A percentile compares a stretch with the other conserved stretches of the same genome.
Evolutionary conservation across 1,140 invertebrate genomes (phyloP).

Genomic region (Harlomillsia oculata): DNA sequence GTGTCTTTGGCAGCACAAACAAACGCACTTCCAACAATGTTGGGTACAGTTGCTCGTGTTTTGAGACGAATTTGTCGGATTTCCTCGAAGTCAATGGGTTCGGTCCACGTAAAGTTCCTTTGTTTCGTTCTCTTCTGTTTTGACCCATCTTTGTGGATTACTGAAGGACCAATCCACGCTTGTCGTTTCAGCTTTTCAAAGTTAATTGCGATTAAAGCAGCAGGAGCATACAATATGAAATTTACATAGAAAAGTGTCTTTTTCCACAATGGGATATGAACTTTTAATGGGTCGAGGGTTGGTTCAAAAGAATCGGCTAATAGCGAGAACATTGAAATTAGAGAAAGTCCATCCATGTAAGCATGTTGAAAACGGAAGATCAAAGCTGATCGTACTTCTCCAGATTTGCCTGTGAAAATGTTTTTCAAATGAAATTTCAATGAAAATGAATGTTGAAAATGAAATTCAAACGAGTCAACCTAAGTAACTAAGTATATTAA

Average conservation of each 20-base stretch:
- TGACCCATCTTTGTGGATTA: too few species aligned
- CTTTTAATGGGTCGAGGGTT: slow-evolving; percentile 1
- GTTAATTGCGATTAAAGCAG: not conserved
- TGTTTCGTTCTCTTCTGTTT: too few species aligned
- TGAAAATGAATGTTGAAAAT: not conserved
- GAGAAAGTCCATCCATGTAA: slow-evolving; percentile 10
- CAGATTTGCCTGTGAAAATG: slow-evolving; percentile 1
- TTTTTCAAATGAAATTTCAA: not conserved
- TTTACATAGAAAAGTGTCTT: slow-evolving; percentile 6
- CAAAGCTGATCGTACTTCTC: not conserved
- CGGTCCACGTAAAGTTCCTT: slow-evolving; percentile 1
- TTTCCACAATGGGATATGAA: slow-evolving; percentile 5
- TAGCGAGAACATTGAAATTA: not conserved
- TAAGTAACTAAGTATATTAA: too few species aligned
- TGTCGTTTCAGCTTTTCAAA: not conserved
- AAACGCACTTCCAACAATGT: slow-evolving; percentile 1
- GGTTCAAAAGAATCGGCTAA: slow-evolving; percentile 1
- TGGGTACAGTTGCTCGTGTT: not conserved
- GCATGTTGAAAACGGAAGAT: slow-evolving; percentile 11
- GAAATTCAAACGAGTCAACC: not conserved
- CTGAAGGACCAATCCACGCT: not conserved
- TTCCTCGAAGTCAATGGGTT: not conserved
- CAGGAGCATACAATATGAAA: not conserved
- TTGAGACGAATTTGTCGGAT: slow-evolving; percentile 7
- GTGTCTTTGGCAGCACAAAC: not conserved